phyloP scores from a whole-genome alignment of 2,797 vertebrate species.

The Schizopygopsis pylzovi region DNA sequence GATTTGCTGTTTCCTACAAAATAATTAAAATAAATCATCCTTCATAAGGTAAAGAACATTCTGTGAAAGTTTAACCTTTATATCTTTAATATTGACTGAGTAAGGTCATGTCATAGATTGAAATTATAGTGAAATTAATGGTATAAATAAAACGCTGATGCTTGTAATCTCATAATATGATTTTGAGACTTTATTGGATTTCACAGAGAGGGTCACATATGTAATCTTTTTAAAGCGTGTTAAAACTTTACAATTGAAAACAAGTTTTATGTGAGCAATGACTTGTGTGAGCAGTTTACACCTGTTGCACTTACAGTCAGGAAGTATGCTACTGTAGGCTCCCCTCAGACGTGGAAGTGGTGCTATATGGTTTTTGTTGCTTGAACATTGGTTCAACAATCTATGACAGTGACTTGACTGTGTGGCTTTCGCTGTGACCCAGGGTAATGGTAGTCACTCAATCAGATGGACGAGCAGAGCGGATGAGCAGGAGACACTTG shows the following conservation, averaged over 20 bases:
- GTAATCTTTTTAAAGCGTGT: not conserved
- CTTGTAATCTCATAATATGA: no score
- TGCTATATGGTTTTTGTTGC: not conserved
- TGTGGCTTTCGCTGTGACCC: not conserved
- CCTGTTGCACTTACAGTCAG: no score
- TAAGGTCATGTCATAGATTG: no score
- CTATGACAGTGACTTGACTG: not conserved
- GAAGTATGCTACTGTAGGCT: not conserved
- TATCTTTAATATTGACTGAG: no score
- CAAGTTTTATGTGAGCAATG: not conserved
- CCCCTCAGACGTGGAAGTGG: not conserved
- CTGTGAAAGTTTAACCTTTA: no score
- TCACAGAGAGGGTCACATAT: not conserved
- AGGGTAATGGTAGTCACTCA: not conserved
- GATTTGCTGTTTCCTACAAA: no score
- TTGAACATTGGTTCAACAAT: not conserved
- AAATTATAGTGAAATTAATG: no score
- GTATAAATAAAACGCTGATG: no score
- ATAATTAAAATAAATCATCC: no score
- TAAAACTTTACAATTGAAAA: not conserved
- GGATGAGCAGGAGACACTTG: slow-evolving; percentile 16
- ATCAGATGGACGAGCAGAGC: not conserved
- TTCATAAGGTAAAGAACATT: no score
- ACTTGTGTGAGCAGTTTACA: not conserved
- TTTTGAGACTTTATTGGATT: no score